Evolutionary conservation across 1,140 invertebrate species (phyloP).

Genomic region (Calephelis nemesis): DNA sequence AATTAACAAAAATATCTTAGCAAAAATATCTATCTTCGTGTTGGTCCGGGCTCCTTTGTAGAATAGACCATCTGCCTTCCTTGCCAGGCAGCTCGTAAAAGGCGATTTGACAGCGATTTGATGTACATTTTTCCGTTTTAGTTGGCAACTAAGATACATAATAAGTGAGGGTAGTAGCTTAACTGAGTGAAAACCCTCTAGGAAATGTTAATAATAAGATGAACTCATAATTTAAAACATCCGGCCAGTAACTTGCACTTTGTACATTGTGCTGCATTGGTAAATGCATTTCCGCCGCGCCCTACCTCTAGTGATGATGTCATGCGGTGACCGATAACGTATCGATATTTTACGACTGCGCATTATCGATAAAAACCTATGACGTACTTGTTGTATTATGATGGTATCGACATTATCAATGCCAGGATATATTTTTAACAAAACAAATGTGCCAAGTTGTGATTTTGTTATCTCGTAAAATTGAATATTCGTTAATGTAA

Average conservation of each 20-base stretch:
- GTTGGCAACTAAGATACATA: no score
- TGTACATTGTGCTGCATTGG: constrained; percentile 40
- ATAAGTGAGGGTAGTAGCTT: not conserved
- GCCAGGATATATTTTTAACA: not conserved
- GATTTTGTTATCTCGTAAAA: no score
- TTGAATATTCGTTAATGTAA: no score
- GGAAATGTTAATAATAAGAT: constrained; percentile 4
- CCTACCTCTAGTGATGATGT: constrained; percentile 36
- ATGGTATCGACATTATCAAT: not conserved
- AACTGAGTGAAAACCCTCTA: not conserved
- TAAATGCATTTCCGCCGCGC: constrained; percentile 49
- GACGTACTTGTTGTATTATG: not conserved
- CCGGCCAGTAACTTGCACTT: constrained; percentile 26
- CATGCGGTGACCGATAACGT: constrained; percentile 19
- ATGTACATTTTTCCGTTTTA: no score
- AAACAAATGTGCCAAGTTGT: no score
- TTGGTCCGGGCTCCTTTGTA: no score
- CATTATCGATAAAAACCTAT: not conserved
- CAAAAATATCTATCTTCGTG: no score
- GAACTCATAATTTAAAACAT: constrained; percentile 15
- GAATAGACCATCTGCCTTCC: no score
- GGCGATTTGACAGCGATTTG: no score
- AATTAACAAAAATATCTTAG: no score
- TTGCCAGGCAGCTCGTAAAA: no score
- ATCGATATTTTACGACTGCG: constrained; percentile 24